Base-by-base conservation (phyloP, 1,140 invertebrate genomes). In the Diprion similis region DNA sequence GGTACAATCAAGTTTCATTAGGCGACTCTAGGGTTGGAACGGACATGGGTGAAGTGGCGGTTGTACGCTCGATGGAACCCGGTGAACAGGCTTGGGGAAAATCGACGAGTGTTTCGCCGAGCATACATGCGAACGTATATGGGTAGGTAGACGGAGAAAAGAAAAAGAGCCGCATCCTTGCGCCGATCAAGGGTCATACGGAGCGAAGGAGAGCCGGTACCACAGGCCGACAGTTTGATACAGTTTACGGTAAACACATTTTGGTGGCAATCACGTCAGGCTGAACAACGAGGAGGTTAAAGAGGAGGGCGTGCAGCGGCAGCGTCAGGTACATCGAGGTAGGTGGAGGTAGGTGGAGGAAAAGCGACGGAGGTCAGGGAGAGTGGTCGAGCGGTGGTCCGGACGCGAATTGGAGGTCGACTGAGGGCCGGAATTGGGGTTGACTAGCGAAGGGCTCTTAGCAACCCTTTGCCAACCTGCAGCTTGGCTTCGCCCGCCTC, bases 181-280 rank as follows among this genome's bases (percentile, higher is more conserved):
- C n/a, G n/a, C 51, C 51, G 51, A 37, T 37, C 24, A 37, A 59
- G n/a, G 51, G 51, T 13, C 51, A 37, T 37, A 37, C 24, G 24
- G 24, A 37, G 24, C 24, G 24, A 6, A 37, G 24, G 24, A 37
- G 24, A 37, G 24, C 24, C 24, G 6, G 24, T 6, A 37, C 24
- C 24, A 59, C 68, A 74, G 76, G 75, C 79, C 84, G 79, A 84
- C 81, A 83, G 83, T 85, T 85, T 85, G 83, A 85, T 85, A 84
- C 82, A 81, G 84, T 85, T 85, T 84, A 84, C 84, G 81, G 81
- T 84, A 85, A 84, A 85, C 82, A 85, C 84, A 85, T 85, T 85
- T 85, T 78, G 83, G 82, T 84, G 77, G 84, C 83, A 85, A 85
- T 85, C 83, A 85, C 81, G 82, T 84, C 83, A 84, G 51, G n/a